Evolutionary conservation across 23 tunicate species (phyloP).

Genomic region (Halocynthia roretzi): DNA sequence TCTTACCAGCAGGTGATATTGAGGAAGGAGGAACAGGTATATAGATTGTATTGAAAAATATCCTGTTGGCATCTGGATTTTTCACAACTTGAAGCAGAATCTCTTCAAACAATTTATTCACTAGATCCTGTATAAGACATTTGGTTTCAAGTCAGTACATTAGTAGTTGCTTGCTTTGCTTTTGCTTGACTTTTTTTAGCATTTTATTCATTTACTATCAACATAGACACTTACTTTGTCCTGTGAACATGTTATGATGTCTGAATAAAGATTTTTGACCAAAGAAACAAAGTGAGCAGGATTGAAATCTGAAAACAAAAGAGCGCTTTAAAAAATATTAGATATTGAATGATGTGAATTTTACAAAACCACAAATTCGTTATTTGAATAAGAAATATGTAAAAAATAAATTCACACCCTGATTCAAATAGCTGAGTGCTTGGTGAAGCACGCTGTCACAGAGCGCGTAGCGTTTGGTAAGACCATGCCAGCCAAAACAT

Average conservation of each 20-base stretch:
- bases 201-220: not conserved
- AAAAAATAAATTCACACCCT: constrained; percentile 8
- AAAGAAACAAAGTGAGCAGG: constrained; percentile 5
- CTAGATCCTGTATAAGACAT: constrained; percentile 21
- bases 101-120: constrained; percentile 49
- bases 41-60: constrained; percentile 14
- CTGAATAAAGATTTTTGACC: constrained; percentile 43
- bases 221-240: constrained; percentile 32
- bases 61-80: not conserved
- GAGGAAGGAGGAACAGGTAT: constrained; percentile 45
- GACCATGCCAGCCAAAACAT: constrained; percentile 86
- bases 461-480: constrained; percentile 35
- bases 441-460: constrained; percentile 31
- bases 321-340: too few relatives aligned
- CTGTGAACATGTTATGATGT: constrained; percentile 32
- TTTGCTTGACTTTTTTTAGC: too few relatives aligned
- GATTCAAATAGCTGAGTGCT: constrained; percentile 37
- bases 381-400: not conserved
- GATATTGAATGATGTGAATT: not conserved
- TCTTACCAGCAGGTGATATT: constrained; percentile 20
- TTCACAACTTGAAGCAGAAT: constrained; percentile 24
- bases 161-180: too few relatives aligned
- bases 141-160: too few relatives aligned
- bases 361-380: not conserved
- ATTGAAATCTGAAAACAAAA: constrained; percentile 12